Conservation (phyloP, 2,113 vertebrate species). For the Prietella phreatophila region DNA sequence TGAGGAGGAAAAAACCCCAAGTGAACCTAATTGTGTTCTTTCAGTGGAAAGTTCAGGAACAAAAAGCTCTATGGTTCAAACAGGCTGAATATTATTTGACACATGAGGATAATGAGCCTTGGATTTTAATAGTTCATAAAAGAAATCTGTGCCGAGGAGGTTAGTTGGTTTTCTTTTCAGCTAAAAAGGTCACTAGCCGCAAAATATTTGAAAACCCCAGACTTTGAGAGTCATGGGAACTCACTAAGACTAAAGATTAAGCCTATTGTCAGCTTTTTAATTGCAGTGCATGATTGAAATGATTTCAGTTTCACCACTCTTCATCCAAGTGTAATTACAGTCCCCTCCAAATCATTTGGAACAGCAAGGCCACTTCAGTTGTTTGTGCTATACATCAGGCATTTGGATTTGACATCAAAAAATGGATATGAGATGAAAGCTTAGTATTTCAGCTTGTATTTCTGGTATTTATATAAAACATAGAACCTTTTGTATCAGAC, state of each 20-base stretch:
- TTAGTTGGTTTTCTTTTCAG: neutral
- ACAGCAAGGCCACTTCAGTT: too few species aligned
- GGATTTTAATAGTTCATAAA: slow-evolving; percentile 13
- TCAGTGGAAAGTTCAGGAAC: neutral
- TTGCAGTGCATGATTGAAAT: neutral
- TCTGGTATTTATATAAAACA: too few species aligned
- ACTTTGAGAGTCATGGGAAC: neutral
- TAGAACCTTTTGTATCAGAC: too few species aligned
- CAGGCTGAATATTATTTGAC: neutral
- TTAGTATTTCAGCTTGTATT: too few species aligned
- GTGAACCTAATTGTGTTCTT: neutral
- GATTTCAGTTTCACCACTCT: neutral
- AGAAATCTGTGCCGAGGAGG: neutral
- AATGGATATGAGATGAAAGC: too few species aligned
- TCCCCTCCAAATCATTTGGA: too few species aligned
- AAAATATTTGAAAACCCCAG: neutral
- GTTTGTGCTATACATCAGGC: too few species aligned
- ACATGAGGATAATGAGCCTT: neutral
- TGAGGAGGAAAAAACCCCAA: neutral
- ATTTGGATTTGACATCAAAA: too few species aligned
- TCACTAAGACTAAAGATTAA: neutral
- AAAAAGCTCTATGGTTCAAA: neutral
- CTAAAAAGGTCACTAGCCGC: neutral
- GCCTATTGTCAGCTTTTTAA: neutral
- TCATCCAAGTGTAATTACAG: neutral